These are phyloP conservation scores for Trichonephila clavipes DNA, from an alignment of 1,140 invertebrate species.

Conservation along the genomic window DNA sequence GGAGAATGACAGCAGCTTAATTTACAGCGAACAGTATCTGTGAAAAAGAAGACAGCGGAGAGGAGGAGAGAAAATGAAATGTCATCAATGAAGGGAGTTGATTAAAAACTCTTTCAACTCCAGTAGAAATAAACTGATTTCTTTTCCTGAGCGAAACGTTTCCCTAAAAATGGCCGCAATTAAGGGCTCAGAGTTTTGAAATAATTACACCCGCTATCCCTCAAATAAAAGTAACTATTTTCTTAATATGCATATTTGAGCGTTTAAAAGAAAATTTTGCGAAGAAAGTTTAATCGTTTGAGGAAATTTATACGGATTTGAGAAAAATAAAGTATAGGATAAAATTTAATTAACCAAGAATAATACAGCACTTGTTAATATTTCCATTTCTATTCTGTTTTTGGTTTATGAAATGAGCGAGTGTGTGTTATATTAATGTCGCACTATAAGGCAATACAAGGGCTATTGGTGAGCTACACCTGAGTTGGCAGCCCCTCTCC, in stretches of 20 bases:
- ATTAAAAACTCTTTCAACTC: slow-evolving; percentile 13
- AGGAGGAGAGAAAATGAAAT: slow-evolving; percentile 5
- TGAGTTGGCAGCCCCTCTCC: no score
- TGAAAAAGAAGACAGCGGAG: not conserved
- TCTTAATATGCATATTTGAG: not conserved
- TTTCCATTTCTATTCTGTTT: not conserved
- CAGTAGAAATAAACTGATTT: not conserved
- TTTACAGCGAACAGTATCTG: slow-evolving; percentile 28
- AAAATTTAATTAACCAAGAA: not conserved
- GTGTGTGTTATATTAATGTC: no score
- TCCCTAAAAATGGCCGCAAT: not conserved
- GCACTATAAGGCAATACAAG: no score
- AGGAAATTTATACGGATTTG: not conserved
- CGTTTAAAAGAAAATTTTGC: not conserved
- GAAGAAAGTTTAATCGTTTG: not conserved
- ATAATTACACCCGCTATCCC: not conserved
- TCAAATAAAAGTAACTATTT: not conserved
- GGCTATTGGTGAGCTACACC: no score
- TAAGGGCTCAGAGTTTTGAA: not conserved
- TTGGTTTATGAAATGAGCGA: no score
- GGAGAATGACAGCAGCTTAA: slow-evolving; percentile 9
- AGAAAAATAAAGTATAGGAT: no score
- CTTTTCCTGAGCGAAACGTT: not conserved
- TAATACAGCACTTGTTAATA: not conserved
- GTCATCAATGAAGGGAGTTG: slow-evolving; percentile 16